Percentiles rank a stretch among this genome's conserved stretches.
phyloP scores from a whole-genome alignment of 2,113 vertebrate genomes.

The Ciconia stormi region DNA sequence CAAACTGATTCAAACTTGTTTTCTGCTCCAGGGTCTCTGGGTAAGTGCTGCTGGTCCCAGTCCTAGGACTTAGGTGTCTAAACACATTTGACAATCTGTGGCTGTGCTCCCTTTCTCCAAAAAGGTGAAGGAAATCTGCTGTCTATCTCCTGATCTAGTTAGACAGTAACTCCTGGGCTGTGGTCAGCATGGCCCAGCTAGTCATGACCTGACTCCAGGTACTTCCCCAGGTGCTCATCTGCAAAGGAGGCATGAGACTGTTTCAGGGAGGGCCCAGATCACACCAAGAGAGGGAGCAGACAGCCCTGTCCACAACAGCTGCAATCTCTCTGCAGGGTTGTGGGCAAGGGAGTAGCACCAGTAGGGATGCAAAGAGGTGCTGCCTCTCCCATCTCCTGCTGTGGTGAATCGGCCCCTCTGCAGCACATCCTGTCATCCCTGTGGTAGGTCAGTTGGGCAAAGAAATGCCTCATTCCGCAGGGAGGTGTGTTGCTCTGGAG shows the following conservation, averaged over 20 bases:
- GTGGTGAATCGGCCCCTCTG: neutral
- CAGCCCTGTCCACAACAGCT: neutral
- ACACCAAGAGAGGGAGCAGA: neutral
- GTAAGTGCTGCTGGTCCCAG: neutral
- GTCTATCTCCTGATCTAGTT: neutral
- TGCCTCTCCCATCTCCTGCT: neutral
- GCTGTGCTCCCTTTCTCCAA: neutral
- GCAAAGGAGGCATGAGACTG: neutral
- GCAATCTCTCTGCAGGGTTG: neutral
- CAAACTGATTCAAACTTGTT: neutral
- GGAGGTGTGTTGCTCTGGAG: neutral
- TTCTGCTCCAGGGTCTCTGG: neutral
- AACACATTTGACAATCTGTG: neutral
- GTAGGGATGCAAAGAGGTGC: neutral
- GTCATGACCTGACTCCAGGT: conserved; percentile 40
- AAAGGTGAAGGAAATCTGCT: neutral
- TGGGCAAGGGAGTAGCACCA: neutral
- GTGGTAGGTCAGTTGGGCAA: neutral
- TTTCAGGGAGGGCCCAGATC: neutral
- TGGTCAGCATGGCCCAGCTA: neutral
- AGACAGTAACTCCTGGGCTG: neutral
- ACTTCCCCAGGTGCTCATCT: conserved; percentile 17
- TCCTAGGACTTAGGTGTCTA: neutral
- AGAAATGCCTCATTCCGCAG: neutral
- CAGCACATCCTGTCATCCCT: neutral